A percentile compares a stretch with the other conserved stretches of the same genome.
These are phyloP conservation scores for Zeugodacus cucurbitae DNA, from an alignment of 1,140 invertebrate species.

Conservation along the genomic window DNA sequence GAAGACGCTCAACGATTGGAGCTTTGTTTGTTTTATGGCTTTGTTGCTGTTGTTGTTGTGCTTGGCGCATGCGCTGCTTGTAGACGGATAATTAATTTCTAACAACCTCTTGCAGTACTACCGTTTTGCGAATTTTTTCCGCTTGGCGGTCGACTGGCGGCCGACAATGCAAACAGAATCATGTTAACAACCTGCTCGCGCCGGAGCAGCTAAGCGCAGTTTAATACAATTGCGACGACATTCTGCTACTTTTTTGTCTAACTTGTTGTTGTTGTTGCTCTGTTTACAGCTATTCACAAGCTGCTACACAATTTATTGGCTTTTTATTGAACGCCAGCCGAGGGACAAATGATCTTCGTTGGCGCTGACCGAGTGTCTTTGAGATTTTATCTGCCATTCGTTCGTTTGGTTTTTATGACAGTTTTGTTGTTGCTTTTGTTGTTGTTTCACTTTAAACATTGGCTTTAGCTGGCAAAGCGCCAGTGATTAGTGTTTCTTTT, in stretches of 20 bases:
- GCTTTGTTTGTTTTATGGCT: not conserved
- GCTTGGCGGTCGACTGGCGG: not conserved
- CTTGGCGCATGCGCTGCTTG: conserved; percentile 29
- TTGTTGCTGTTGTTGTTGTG: not conserved
- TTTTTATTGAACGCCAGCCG: conserved; percentile 58
- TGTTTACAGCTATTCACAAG: not conserved
- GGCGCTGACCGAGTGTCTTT: not conserved
- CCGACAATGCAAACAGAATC: conserved; percentile 40
- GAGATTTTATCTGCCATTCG: not conserved
- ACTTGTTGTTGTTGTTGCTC: not conserved
- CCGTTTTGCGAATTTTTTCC: not conserved
- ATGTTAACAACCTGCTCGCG: conserved; percentile 52
- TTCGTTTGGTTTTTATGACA: conserved; percentile 19
- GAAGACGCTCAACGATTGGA: not conserved
- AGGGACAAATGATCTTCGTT: conserved; percentile 44
- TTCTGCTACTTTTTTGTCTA: not conserved
- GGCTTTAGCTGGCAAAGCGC: not conserved
- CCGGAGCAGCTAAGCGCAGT: conserved; percentile 1
- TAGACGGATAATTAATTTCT: conserved; percentile 57
- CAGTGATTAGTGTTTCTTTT: not conserved
- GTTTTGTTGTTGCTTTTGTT: not conserved
- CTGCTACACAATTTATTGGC: conserved; percentile 44
- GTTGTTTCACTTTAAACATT: not conserved
- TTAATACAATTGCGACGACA: not conserved
- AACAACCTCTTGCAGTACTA: conserved; percentile 27